Evolutionary conservation across 2,888 invertebrate genomes (phyloP).

Genomic region (Gortyna flavago): DNA sequence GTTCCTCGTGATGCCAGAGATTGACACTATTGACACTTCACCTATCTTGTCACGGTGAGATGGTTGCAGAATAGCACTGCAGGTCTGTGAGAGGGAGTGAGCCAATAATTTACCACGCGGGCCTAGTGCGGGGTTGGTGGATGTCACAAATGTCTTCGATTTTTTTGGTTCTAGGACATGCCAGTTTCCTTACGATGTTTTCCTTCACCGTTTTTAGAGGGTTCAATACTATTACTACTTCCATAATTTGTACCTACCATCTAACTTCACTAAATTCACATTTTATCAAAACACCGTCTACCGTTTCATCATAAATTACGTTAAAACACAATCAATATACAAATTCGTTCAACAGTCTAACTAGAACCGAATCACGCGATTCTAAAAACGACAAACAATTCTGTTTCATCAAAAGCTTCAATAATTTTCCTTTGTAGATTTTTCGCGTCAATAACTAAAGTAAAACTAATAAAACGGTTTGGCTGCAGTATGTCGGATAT

Average conservation of each 20-base stretch:
- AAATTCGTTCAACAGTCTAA: constrained; percentile 18
- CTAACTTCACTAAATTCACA: background rate
- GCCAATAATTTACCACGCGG: background rate
- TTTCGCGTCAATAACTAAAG: constrained; percentile 69
- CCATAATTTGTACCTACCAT: background rate
- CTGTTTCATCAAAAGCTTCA: constrained; percentile 61
- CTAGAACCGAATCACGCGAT: constrained; percentile 42
- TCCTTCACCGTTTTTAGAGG: background rate
- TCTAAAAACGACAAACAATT: constrained; percentile 53
- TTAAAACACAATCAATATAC: constrained; percentile 37
- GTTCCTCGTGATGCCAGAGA: too few relatives aligned
- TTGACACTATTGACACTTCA: too few relatives aligned
- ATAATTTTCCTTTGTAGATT: constrained; percentile 65
- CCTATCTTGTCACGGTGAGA: too few relatives aligned
- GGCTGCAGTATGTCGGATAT: constrained; percentile 73
- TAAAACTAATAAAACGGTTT: constrained; percentile 73
- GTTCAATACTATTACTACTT: background rate
- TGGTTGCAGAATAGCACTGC: too few relatives aligned
- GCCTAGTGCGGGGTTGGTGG: background rate
- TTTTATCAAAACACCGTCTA: background rate
- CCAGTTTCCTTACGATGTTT: background rate
- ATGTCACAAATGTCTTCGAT: too few relatives aligned
- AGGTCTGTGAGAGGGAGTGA: background rate
- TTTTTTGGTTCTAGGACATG: background rate
- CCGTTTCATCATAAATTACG: background rate